Evolutionary conservation across 2,113 vertebrate genomes (phyloP).

Genomic region (Lepus europaeus): DNA sequence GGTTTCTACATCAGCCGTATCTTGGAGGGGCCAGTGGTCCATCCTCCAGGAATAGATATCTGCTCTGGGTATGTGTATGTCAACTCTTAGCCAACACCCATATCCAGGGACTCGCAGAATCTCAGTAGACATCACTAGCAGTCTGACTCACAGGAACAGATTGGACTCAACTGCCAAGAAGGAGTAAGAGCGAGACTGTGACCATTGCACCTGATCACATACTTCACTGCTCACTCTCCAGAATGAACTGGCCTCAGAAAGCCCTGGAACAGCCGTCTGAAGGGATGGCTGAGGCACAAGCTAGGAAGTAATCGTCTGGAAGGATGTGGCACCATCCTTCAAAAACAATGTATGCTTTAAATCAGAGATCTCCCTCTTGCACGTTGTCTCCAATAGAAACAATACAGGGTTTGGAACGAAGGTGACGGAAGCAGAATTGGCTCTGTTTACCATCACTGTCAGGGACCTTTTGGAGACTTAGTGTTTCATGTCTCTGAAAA

Average conservation of each 20-base stretch:
- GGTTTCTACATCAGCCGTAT: background rate
- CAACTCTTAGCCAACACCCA: background rate
- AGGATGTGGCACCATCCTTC: background rate
- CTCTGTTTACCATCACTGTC: background rate
- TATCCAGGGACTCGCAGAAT: background rate
- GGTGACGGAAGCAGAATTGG: background rate
- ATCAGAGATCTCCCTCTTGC: background rate
- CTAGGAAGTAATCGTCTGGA: background rate
- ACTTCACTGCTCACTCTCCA: background rate
- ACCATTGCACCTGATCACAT: background rate
- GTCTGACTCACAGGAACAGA: background rate
- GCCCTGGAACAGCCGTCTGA: background rate
- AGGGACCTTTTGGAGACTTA: background rate
- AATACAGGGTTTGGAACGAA: background rate
- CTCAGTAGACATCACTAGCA: background rate
- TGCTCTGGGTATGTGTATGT: background rate
- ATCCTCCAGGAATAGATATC: background rate
- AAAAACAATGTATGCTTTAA: background rate
- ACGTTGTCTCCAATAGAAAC: background rate
- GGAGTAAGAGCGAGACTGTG: background rate
- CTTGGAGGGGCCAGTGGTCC: background rate
- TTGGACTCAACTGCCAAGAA: background rate
- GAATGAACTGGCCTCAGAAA: background rate
- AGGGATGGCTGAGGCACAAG: background rate
- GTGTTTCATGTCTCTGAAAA: background rate